Conservation (phyloP, 2,113 vertebrate species). For the Tapirus terrestris region DNA sequence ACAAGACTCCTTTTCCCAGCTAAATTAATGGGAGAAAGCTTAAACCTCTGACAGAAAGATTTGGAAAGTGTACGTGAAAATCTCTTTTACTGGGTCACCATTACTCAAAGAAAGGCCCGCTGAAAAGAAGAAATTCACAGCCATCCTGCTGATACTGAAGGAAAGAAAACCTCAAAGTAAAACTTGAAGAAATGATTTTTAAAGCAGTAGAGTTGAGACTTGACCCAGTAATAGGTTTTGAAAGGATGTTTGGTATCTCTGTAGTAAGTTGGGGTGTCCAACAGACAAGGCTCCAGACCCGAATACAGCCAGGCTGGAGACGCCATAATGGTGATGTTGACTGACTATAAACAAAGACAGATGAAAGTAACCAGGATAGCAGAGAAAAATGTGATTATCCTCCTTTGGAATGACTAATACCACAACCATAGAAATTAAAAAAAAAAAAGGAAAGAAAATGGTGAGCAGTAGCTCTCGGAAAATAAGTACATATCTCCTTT, state of each 20-base stretch:
- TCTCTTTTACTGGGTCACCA: constrained; percentile 59
- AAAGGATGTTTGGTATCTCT: constrained; percentile 67
- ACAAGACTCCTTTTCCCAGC: neutral
- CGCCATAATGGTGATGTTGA: constrained; percentile 67
- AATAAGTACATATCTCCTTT: constrained; percentile 8
- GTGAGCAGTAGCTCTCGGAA: neutral
- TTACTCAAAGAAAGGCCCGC: constrained; percentile 53
- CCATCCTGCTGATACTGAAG: constrained; percentile 51
- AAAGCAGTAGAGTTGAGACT: constrained; percentile 33
- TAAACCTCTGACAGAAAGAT: constrained; percentile 46
- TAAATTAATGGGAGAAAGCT: constrained; percentile 40
- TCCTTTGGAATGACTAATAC: constrained; percentile 75
- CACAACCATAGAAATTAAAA: constrained; percentile 55
- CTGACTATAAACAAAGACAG: constrained; percentile 70
- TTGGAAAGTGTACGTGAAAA: constrained; percentile 58
- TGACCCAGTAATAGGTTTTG: constrained; percentile 57
- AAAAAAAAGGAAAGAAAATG: neutral
- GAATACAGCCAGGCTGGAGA: constrained; percentile 14
- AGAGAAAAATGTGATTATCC: constrained; percentile 73
- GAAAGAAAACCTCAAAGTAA: constrained; percentile 73
- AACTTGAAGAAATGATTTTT: constrained; percentile 75
- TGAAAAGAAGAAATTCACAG: constrained; percentile 73
- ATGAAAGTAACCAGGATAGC: neutral
- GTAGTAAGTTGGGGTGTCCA: constrained; percentile 24
- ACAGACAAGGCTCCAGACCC: constrained; percentile 43